Conservation (phyloP, 2,797 vertebrate species). For the Anisognathus igniventris region DNA sequence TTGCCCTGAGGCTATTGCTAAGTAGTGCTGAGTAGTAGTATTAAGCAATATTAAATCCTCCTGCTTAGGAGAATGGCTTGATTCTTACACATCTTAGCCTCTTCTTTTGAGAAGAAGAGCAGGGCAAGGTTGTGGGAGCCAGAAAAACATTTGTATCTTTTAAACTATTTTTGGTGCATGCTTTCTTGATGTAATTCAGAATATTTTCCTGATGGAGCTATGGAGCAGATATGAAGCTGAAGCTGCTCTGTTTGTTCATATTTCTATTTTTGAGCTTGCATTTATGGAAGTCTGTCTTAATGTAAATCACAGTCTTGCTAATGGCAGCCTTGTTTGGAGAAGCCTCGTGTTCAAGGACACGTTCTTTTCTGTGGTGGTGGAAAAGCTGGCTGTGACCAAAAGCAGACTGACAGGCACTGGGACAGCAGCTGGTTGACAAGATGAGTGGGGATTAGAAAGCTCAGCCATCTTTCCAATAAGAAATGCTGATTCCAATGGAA, state of each 20-base stretch:
- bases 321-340: slow-evolving; percentile 14
- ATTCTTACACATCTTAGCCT: slow-evolving; percentile 44
- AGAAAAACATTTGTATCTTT: neutral
- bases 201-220: neutral
- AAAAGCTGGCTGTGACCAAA: slow-evolving; percentile 21
- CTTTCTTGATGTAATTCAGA: neutral
- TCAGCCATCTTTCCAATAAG: slow-evolving; percentile 35
- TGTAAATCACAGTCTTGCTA: slow-evolving; percentile 25
- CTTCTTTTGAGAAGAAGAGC: slow-evolving; percentile 33
- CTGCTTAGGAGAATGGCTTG: slow-evolving; percentile 50
- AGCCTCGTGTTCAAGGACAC: neutral
- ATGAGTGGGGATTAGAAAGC: slow-evolving; percentile 30
- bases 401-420: neutral
- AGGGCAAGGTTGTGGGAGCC: neutral
- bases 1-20: slow-evolving; percentile 65
- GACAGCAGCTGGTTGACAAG: neutral
- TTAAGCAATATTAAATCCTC: slow-evolving; percentile 68
- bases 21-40: slow-evolving; percentile 62
- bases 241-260: slow-evolving; percentile 5
- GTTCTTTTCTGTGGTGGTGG: neutral
- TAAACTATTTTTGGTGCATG: neutral
- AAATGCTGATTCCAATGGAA: slow-evolving; percentile 63
- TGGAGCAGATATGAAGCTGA: neutral
- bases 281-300: slow-evolving; percentile 32
- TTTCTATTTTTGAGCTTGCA: slow-evolving; percentile 24